phyloP scores from a whole-genome alignment of 2,113 vertebrate species.

The Ptilorrhoa leucosticta region DNA sequence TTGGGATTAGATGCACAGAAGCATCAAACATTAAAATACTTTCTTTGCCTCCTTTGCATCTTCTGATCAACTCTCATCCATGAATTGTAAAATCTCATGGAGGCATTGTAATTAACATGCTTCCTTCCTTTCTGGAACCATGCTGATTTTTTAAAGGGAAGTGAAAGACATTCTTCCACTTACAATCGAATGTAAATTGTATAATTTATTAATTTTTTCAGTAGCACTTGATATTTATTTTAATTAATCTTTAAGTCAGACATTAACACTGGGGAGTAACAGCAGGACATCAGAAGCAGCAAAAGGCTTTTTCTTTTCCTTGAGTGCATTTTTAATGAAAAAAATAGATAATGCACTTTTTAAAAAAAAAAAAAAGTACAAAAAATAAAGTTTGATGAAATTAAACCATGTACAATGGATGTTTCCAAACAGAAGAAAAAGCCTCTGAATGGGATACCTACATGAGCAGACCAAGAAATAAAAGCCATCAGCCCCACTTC shows the following conservation, averaged over 20 bases:
- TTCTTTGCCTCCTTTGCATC: constrained; percentile 12
- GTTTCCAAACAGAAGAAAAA: background rate
- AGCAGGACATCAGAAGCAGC: constrained; percentile 54
- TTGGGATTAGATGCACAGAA: constrained; percentile 38
- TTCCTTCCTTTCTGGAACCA: constrained; percentile 67
- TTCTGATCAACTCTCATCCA: constrained; percentile 52
- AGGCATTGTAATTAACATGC: constrained; percentile 53
- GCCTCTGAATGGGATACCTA: background rate
- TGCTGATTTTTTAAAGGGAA: constrained; percentile 62
- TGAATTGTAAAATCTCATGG: background rate
- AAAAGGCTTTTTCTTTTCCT: background rate
- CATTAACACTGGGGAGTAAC: constrained; percentile 59
- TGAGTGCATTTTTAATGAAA: background rate
- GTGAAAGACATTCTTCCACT: constrained; percentile 55
- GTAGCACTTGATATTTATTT: constrained; percentile 71
- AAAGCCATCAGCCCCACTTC: background rate
- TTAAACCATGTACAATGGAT: background rate
- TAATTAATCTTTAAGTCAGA: constrained; percentile 70
- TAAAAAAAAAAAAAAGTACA: fast-evolving
- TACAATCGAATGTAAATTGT: constrained; percentile 60
- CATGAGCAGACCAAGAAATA: background rate
- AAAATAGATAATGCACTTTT: background rate
- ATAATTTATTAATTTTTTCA: constrained; percentile 69
- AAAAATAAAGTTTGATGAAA: background rate
- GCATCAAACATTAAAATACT: constrained; percentile 48